These are phyloP conservation scores for Neodiprion lecontei DNA, from an alignment of 1,140 invertebrate genomes.

Conservation along the genomic window DNA sequence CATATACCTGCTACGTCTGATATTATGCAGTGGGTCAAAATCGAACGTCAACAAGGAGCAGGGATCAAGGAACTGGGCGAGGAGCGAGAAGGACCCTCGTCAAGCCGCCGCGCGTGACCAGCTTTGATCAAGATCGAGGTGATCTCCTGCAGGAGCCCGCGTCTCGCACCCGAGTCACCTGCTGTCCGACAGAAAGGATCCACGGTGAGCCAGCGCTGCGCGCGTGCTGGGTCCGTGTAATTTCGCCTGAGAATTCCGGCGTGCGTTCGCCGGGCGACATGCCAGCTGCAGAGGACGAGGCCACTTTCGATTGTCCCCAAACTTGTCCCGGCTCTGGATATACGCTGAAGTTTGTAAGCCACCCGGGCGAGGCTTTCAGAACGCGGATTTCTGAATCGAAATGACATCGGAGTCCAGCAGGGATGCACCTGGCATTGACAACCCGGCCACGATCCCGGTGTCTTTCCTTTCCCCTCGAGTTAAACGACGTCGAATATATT, in stretches of 20 bases:
- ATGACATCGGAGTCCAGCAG: neutral
- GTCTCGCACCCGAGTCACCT: neutral
- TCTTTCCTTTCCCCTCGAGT: too few species aligned
- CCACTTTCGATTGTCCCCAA: too few species aligned
- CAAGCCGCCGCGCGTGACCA: neutral
- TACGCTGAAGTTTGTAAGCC: too few species aligned
- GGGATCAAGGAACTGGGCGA: neutral
- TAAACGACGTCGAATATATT: too few species aligned
- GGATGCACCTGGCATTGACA: neutral
- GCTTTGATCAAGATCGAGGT: neutral
- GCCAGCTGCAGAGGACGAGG: neutral
- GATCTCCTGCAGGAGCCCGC: constrained; percentile 3
- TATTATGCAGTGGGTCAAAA: constrained; percentile 11
- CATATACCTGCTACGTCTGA: neutral
- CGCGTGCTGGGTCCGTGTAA: too few species aligned
- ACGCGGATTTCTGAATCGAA: neutral
- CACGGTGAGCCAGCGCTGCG: too few species aligned
- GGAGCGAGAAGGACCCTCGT: constrained; percentile 7
- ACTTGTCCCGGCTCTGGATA: too few species aligned
- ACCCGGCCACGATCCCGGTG: too few species aligned
- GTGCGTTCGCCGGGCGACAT: neutral
- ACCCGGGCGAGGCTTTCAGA: too few species aligned
- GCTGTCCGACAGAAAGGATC: neutral
- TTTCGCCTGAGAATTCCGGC: neutral
- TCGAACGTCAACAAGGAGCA: constrained; percentile 10